Base-by-base conservation (phyloP, 2,888 invertebrate genomes). In the Caenorhabditis sp. region DNA sequence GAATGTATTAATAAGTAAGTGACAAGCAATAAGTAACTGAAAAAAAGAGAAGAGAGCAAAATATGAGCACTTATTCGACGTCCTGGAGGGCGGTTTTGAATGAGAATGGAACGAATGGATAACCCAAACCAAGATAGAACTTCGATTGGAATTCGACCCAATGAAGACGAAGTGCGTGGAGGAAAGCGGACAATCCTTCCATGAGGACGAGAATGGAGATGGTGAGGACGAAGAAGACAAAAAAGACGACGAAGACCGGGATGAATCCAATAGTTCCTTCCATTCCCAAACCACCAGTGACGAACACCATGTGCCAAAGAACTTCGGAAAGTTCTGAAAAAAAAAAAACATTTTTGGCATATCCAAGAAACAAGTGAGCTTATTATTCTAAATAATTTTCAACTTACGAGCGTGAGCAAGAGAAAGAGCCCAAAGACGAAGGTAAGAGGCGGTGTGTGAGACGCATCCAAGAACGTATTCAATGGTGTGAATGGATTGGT, bases 91-190 rank as follows among this genome's bases (percentile, higher is more conserved):
- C 36, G 7, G 31, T n/a, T 58, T 58, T 58, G 57, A 58, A 58
- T 31, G 57, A 93, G 90, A 97, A 97, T 0, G 97, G 97, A 85
- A 92, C 92, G 90, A 97, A 97, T 38, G 92, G 91, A 88, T 95
- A 94, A 12, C 97, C 97, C 65, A 92, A 91, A 26, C 97, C 97
- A 50, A 91, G 89, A 89, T 97, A 97, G 90, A 99, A 97, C 89
- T 97, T 99, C 90, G 95, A 95, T 90, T 97, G 95, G 91, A 99
- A 97, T 90, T 99, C 97, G 76, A 97, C 97, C 94, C 93, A 80
- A 60, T 80, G 80, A 21, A 80, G 70, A 53, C 80, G 80, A 20
- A 80, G 72, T 25, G 80, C 80, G 61, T 80, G 80, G 8, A 80
- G 69, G 59, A 80, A 80, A 3, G 80, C 80, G 93, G 88, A 80